Conservation (phyloP, 2,113 vertebrate species). For the Scartelaos histophorus region DNA sequence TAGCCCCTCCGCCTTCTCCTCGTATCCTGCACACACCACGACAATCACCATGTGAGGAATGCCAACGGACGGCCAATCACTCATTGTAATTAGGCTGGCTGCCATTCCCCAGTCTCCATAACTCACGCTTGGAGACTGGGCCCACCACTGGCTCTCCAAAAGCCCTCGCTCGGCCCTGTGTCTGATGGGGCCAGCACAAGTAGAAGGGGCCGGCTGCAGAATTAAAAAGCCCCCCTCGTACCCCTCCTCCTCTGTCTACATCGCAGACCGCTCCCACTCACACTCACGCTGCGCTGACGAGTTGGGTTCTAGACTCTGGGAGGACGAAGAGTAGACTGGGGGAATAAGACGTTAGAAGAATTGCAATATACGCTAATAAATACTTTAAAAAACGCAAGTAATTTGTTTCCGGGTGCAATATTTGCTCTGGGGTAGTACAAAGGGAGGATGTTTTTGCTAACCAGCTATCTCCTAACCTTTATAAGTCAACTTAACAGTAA, state of each 20-base stretch:
- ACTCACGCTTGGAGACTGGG: conserved; percentile 62
- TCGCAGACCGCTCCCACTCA: conserved; percentile 47
- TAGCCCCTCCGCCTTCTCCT: conserved; percentile 50
- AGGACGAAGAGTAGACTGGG: conserved; percentile 15
- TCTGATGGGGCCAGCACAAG: conserved; percentile 38
- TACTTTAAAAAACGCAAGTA: too few relatives aligned
- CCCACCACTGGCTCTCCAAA: conserved; percentile 52
- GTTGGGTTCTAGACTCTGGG: conserved; percentile 48
- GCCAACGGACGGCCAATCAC: conserved; percentile 72
- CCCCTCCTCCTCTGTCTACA: conserved; percentile 29
- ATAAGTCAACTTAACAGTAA: too few relatives aligned
- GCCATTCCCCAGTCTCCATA: conserved; percentile 66
- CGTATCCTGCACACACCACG: conserved; percentile 49
- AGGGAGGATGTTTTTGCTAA: background rate
- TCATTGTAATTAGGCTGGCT: conserved; percentile 75
- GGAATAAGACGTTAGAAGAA: too few relatives aligned
- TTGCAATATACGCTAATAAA: too few relatives aligned
- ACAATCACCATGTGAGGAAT: conserved; percentile 72
- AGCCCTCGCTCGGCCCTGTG: conserved; percentile 51
- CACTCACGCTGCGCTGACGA: conserved; percentile 55
- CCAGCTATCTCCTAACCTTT: background rate
- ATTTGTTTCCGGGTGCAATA: too few relatives aligned
- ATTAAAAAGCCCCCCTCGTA: conserved; percentile 43
- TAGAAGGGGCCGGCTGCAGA: conserved; percentile 61
- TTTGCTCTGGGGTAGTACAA: background rate